A percentile compares a stretch with the other conserved stretches of the same genome.
phyloP scores from a whole-genome alignment of 2,113 vertebrate species.

The Haliaeetus leucogaster region DNA sequence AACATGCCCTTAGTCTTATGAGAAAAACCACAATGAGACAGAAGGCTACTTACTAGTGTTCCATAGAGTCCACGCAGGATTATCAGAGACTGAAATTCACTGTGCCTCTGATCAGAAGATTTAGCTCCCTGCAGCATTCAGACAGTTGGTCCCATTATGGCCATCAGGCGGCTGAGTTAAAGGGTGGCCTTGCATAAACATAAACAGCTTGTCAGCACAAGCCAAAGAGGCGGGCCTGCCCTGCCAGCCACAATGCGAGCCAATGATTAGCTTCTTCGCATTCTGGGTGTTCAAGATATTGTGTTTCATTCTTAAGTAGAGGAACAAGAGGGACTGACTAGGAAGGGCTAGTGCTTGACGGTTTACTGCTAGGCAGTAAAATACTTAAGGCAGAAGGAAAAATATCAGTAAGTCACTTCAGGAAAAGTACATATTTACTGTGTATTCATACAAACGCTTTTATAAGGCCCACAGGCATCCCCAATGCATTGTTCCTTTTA shows the following conservation, averaged over 20 bases:
- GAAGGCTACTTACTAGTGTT: conserved; percentile 64
- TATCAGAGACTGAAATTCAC: neutral
- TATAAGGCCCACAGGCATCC: neutral
- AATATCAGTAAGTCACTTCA: neutral
- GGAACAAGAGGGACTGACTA: neutral
- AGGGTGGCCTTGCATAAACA: conserved; percentile 74
- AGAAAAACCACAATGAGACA: neutral
- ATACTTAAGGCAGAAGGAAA: neutral
- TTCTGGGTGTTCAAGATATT: conserved; percentile 67
- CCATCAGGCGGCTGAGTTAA: conserved; percentile 56
- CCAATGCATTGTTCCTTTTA: neutral
- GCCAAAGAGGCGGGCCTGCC: conserved; percentile 69
- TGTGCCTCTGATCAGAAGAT: neutral
- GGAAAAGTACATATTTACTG: neutral
- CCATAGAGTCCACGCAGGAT: conserved; percentile 44
- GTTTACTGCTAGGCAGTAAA: neutral
- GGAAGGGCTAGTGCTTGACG: neutral
- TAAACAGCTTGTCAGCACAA: conserved; percentile 74
- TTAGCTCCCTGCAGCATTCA: conserved; percentile 36
- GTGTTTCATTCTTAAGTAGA: conserved; percentile 65
- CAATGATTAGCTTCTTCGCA: conserved; percentile 66
- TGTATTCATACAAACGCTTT: neutral
- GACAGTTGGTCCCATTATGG: conserved; percentile 60
- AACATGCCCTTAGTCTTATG: neutral
- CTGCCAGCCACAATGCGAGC: conserved; percentile 59